Evolutionary conservation across 2,797 vertebrate species (phyloP).

Genomic region (Cottoperca gobio): DNA sequence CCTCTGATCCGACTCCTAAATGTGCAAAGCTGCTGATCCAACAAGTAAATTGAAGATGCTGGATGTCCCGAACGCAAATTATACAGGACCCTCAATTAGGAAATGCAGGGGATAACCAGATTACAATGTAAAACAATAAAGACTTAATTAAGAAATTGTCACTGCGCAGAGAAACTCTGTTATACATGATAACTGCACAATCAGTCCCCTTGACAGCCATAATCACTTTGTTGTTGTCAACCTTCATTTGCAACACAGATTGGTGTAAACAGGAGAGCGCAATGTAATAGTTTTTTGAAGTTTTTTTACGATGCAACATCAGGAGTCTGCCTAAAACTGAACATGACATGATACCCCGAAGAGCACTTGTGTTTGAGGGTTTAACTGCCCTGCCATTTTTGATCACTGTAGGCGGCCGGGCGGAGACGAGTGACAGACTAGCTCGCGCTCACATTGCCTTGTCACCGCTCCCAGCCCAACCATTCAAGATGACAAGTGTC

Average conservation of each 20-base stretch:
- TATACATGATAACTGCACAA: constrained; percentile 16
- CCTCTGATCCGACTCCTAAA: constrained; percentile 61
- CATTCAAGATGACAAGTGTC: constrained; percentile 67
- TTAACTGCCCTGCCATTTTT: constrained; percentile 70
- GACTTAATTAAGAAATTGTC: constrained; percentile 8
- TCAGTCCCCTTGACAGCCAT: constrained; percentile 3
- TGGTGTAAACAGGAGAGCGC: constrained; percentile 20
- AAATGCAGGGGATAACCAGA: constrained; percentile 15
- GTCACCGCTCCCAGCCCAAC: constrained; percentile 44
- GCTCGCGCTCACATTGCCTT: constrained; percentile 34
- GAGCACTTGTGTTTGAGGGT: constrained; percentile 47
- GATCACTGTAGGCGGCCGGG: constrained; percentile 55
- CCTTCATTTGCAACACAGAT: constrained; percentile 31
- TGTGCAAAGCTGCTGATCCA: constrained; percentile 49
- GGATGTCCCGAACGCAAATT: constrained; percentile 36
- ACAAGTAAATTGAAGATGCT: constrained; percentile 33
- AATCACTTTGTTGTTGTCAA: constrained; percentile 20
- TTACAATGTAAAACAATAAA: constrained; percentile 32
- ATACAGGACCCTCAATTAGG: constrained; percentile 9
- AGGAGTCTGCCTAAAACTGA: constrained; percentile 42
- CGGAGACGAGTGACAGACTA: constrained; percentile 56
- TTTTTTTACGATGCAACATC: constrained; percentile 18
- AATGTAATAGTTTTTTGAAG: background rate
- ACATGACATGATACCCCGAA: constrained; percentile 51
- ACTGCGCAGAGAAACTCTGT: constrained; percentile 19